Percentiles rank a stretch among this genome's conserved stretches.
phyloP scores from a whole-genome alignment of 2,888 invertebrate species.

The Lypha dubia region DNA sequence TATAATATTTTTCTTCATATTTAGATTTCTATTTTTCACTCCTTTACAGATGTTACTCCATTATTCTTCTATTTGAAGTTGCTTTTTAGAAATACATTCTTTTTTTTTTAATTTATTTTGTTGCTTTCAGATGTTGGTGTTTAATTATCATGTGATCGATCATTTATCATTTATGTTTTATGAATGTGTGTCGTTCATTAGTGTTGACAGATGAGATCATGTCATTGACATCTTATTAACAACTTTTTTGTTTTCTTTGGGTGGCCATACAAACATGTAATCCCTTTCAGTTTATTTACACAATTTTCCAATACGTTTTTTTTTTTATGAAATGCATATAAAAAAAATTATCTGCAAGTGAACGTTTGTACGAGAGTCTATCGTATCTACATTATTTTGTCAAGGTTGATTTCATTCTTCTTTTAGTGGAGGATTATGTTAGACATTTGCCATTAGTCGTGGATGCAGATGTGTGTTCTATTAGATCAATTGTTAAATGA shows the following conservation, averaged over 20 bases:
- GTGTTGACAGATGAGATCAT: constrained; percentile 70
- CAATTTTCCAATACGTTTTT: constrained; percentile 20
- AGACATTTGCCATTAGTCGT: not conserved
- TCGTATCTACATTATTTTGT: not conserved
- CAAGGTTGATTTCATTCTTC: constrained; percentile 41
- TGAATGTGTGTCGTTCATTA: constrained; percentile 36
- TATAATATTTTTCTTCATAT: not conserved
- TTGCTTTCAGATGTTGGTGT: constrained; percentile 13
- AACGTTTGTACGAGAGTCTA: not conserved
- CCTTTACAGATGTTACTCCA: constrained; percentile 57
- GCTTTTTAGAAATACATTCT: constrained; percentile 1
- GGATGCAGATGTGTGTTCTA: not conserved
- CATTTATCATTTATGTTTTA: constrained; percentile 68
- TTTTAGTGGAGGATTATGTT: constrained; percentile 2
- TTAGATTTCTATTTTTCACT: not conserved
- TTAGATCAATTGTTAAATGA: constrained; percentile 25
- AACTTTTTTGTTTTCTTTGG: constrained; percentile 60
- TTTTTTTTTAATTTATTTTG: constrained; percentile 6
- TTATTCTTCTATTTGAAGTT: constrained; percentile 43
- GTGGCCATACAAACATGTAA: constrained; percentile 43
- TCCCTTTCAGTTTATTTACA: constrained; percentile 33
- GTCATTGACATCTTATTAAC: constrained; percentile 58
- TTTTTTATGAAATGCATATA: constrained; percentile 44
- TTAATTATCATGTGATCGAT: constrained; percentile 65
- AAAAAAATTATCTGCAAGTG: not conserved